Evolutionary conservation across 2,113 vertebrate species (phyloP), one percentile per base, ranked within the genome.

Genomic region (Condylura cristata): DNA sequence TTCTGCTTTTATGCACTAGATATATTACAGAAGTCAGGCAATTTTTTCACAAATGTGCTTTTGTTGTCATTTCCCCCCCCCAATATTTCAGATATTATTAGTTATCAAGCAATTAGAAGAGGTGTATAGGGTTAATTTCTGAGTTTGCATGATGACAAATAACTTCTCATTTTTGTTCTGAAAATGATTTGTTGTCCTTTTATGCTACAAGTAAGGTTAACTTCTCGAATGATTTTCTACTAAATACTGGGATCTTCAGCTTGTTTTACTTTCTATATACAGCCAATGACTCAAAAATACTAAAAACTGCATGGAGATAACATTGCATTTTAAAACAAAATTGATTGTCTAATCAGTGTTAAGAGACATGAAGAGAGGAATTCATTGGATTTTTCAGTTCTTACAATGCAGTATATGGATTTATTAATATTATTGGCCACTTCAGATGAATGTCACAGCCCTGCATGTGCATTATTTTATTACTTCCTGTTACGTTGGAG

Each of bases 281-380:
- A 89, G 32, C n/a, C 8, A 18, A 6, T 86, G 10, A 90, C 26
- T 96, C 68, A 86, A 39, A 90, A 83, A 30, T 44, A 80, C 41
- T 84, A 51, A 51, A 18, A 78, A 41, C 60, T 92, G 7, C 44
- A 65, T 87, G 32, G 39, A 66, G 65, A 81, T 92, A 11, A 9
- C 63, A 48, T 53, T 91, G 56, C 48, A 75, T 74, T 91, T 89
- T 91, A 86, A 93, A 56, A 34, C 34, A 70, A 76, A 90, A 91
- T 85, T 90, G 81, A 93, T 88, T 65, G 9, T 24, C 53, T 90
- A 80, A 81, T 95, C 95, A 91, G 60, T 96, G 48, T 83, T 84
- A 86, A 82, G 65, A 94, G 65, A 94, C 17, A 26, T 48, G 61
- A 22, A 93, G 78, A 78, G 66, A 91, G 80, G 76, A 39, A 91